Evolutionary conservation across 2,113 vertebrate species (phyloP), one percentile per base, ranked within the genome.

Genomic region (Vidua chalybeata): DNA sequence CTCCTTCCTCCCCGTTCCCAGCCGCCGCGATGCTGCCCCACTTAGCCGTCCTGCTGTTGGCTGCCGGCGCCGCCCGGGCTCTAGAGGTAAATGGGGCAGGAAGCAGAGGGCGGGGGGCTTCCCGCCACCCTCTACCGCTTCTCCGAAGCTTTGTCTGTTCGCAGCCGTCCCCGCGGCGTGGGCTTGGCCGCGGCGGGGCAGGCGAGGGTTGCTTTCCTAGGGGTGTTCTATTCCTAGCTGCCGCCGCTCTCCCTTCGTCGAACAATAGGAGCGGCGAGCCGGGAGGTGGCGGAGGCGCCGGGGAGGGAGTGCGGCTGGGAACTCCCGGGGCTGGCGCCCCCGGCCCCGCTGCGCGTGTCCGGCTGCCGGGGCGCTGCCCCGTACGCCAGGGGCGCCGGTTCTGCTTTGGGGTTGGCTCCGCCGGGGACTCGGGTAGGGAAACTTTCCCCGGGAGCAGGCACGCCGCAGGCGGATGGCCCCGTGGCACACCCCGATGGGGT

Each of bases 41-140:
- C 54, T 73, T 93, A 66, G 92, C 88, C 76, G 79, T 96, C 18
- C 52, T 96, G 35, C 76, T 97, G 75, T 68, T 94, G 84, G 89
- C 83, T 76, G 63, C 59, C 45, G 73, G 84, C 69, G 69, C 84
- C 52, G 80, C 87, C 30, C 64, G 51, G 51, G 87, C 94, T 76
- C 59, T 94, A 8, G 96, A 96, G 96, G 96, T 97, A 94, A 94
- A 90, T 14, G 54, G 79, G 74, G 74, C 64, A 67, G 91, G 54
- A 71, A 66, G 56, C 46, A 28, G 51, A 20, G 28, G 48, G 68
- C 8, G 12, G 41, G 51, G 51, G 48, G 27, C 21, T 48, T 54
- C 43, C 10, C n/a, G 58, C 48, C 56, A 64, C 49, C 35, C 68
- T 81, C 26, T 22, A 46, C 73, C 73, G 37, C 49, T 58, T 27